Evolutionary conservation across 2,113 vertebrate genomes (phyloP), one percentile per base, ranked within the genome.

Genomic region (Plecturocebus donacophilus): DNA sequence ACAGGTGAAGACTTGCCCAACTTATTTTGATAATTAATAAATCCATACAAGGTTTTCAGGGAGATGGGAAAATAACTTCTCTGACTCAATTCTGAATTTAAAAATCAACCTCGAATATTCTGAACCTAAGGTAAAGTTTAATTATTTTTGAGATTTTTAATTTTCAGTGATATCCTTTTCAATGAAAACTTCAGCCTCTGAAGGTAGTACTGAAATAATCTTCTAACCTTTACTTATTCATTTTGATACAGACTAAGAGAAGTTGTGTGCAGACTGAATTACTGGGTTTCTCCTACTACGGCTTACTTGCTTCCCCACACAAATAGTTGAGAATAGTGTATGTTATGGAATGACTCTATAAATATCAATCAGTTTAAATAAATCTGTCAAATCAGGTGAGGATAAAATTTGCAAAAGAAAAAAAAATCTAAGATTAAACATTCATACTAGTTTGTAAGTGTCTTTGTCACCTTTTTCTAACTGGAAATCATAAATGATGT

Each of bases 381-480:
- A 91, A 79, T 76, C 2, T 49, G 54, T 92, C 49, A 73, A 88
- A 54, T 38, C 81, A 56, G n/a, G 11, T 71, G 32, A 23, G 6
- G 17, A 19, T 71, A 92, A 77, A 90, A 77, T 76, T 95, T 87
- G 21, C 64, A 75, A 88, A 96, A 90, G 40, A 42, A 13, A 75
- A 77, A 77, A 82, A 82, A 77, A 27, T n/a, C 47, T 64, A 52
- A 4, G 6, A 77, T 61, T 61, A 5, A 81, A 40, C 6, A 56
- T 76, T 91, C 38, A 27, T 47, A 38, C 16, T 88, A 2, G 25
- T 82, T 68, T 95, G 11, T 32, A 95, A 71, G 16, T 54, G 20
- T 81, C 64, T 76, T 70, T 76, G 42, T 90, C 30, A 40, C 20
- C 27, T 96, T 96, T n/a, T 13, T 20, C 47, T 93, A 87, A 95